Base-by-base conservation (phyloP, 92 coral and sea anemone species). In the Porites rus region DNA sequence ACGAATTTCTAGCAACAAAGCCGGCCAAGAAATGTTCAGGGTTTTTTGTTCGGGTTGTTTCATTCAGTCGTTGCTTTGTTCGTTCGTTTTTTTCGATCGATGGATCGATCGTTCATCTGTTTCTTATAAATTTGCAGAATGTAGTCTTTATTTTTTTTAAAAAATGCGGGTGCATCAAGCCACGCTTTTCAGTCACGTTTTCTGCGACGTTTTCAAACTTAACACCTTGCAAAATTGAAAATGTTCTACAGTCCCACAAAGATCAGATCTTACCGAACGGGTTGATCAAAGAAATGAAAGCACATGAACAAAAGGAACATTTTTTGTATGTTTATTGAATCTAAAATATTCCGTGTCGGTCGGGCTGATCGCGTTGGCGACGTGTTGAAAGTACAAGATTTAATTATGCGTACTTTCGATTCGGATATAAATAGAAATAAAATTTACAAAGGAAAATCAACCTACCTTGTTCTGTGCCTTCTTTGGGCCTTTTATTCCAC, bases 381-480 rank as follows among this genome's bases (percentile, higher is more conserved):
- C 65, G 65, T 60, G 65, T 60, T 60, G 12, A 7, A 60, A 60
- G 65, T 60, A 60, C 65, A 60, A 7, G 9, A 60, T 16, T 2
- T 60, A 60, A 60, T 60, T 60, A 60, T 60, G 13, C 65, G 3
- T 60, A 60, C 65, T 60, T 60, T 60, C 65, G n/a, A 60, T 60
- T 24, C 25, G 14, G 65, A 11, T 10, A 60, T 60, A 60, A 60
- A 60, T 60, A 60, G 65, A 60, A 52, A 60, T 60, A 11, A 3
- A 69, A 69, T 69, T 69, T 22, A 69, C 73, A 21, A 22, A 24
- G 73, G 73, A 69, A 69, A 69, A 69, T 69, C 50, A 24, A 69
- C 73, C 4, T 69, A 69, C 73, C 73, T 69, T 69, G 73, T 69
- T 69, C 73, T 69, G 73, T 69, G 73, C 73, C 73, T 69, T 69